Evolutionary conservation across 1,140 invertebrate genomes (phyloP).

Genomic region (Temnothorax longispinosus): DNA sequence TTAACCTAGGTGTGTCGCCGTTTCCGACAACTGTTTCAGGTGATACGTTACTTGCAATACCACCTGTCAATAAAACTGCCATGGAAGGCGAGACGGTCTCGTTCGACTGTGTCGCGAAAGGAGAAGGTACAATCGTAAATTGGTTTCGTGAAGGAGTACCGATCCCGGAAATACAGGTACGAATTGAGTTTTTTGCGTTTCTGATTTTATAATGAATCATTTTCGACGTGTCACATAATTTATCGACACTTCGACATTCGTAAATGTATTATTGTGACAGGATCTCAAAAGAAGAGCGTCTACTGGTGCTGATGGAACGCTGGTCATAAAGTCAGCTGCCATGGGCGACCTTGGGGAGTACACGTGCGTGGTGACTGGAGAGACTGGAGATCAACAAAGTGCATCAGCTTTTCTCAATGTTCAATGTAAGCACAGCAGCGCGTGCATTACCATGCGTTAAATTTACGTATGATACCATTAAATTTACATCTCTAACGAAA

Average conservation of each 20-base stretch:
- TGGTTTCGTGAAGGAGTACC: conserved; percentile 91
- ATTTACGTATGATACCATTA: background rate
- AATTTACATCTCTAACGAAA: background rate
- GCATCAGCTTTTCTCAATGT: conserved; percentile 97
- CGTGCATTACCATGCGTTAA: too few relatives aligned
- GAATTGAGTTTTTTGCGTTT: background rate
- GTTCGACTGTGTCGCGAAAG: conserved; percentile 93
- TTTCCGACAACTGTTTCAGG: conserved; percentile 88
- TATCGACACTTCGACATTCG: background rate
- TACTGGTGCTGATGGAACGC: conserved; percentile 89
- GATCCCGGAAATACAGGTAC: conserved; percentile 86
- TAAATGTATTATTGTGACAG: conserved; percentile 70
- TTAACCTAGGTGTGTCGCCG: conserved; percentile 84
- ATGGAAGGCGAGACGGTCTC: conserved; percentile 93
- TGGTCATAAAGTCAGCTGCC: conserved; percentile 91
- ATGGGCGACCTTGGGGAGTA: conserved; percentile 96
- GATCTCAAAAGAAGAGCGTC: conserved; percentile 89
- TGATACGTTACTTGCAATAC: conserved; percentile 92
- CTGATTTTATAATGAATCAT: background rate
- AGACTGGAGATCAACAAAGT: conserved; percentile 92
- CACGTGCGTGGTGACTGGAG: conserved; percentile 94
- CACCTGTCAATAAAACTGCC: conserved; percentile 95
- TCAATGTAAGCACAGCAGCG: conserved; percentile 91
- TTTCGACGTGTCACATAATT: too few relatives aligned
- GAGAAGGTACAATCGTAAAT: conserved; percentile 86